Evolutionary conservation across 2,888 invertebrate genomes (phyloP).

Genomic region (Polyploca ridens): DNA sequence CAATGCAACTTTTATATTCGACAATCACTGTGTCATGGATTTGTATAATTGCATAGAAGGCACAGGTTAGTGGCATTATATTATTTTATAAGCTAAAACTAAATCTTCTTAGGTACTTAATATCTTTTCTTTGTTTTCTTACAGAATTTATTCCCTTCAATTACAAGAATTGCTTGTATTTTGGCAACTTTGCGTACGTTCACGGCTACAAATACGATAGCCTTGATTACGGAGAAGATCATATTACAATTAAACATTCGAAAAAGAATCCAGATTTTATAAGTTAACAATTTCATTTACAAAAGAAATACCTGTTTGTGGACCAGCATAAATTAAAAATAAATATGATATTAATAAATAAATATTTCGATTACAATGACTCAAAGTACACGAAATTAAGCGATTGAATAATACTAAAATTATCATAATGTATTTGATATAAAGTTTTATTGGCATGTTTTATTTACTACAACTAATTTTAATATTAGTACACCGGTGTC

Average conservation of each 20-base stretch:
- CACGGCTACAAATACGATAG: slow-evolving; percentile 72
- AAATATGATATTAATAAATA: not conserved
- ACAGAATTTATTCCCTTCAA: slow-evolving; percentile 59
- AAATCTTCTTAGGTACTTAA: no score
- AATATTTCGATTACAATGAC: no score
- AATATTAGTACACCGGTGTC: no score
- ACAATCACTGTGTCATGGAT: slow-evolving; percentile 78
- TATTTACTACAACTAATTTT: no score
- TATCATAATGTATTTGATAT: no score
- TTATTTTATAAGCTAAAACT: not conserved
- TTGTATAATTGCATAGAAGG: slow-evolving; percentile 71
- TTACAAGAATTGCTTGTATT: slow-evolving; percentile 69
- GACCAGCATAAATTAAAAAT: no score
- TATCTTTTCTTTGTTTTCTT: slow-evolving; percentile 19
- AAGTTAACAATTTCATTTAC: slow-evolving; percentile 15
- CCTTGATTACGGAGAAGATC: slow-evolving; percentile 67
- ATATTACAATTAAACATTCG: slow-evolving; percentile 45
- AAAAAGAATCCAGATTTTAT: slow-evolving; percentile 69
- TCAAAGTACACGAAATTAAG: no score
- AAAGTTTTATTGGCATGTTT: no score
- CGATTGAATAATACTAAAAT: no score
- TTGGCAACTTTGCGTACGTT: slow-evolving; percentile 76
- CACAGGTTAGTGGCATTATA: slow-evolving; percentile 49
- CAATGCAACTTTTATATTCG: slow-evolving; percentile 67
- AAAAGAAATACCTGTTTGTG: not conserved